phyloP scores from a whole-genome alignment of 1,140 invertebrate species.

The Ceratina calcarata region DNA sequence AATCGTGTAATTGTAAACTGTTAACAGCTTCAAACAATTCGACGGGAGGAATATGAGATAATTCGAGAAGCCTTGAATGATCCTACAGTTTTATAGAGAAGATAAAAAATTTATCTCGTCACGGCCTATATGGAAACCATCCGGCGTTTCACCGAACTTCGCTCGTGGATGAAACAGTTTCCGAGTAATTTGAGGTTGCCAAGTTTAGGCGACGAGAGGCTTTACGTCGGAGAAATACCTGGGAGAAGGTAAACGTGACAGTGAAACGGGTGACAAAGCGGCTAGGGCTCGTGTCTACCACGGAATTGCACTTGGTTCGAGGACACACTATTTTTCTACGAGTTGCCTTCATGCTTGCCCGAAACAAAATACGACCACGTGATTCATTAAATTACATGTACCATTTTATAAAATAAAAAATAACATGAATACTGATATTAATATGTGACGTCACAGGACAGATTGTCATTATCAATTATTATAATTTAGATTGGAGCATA shows the following conservation, averaged over 20 bases:
- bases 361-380: no score
- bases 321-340: not conserved
- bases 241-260: conserved; percentile 18
- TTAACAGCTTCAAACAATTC: no score
- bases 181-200: conserved; percentile 20
- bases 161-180: not conserved
- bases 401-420: no score
- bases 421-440: no score
- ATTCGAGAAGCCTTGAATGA: not conserved
- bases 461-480: no score
- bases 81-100: no score
- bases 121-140: not conserved
- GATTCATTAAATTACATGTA: no score
- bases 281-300: not conserved
- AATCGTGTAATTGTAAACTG: not conserved
- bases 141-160: not conserved
- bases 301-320: not conserved
- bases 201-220: conserved; percentile 9
- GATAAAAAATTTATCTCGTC: not conserved
- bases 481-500: no score
- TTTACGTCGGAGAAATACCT: conserved; percentile 2
- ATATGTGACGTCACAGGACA: no score
- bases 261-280: not conserved
- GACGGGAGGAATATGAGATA: not conserved
- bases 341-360: no score